These are phyloP conservation scores for Drymonia ruficornis DNA, from an alignment of 2,888 invertebrate genomes.

Conservation along the genomic window DNA sequence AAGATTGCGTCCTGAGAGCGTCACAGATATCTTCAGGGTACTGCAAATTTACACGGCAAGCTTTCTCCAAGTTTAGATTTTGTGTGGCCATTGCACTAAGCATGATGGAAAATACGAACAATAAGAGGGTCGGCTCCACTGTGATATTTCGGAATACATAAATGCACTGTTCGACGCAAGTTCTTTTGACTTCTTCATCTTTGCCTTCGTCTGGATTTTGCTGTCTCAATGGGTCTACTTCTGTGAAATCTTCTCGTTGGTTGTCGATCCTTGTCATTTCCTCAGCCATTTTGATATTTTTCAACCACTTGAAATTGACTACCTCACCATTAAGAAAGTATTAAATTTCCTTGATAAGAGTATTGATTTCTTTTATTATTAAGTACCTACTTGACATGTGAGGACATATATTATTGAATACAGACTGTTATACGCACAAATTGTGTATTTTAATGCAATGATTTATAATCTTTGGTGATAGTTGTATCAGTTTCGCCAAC, in stretches of 20 bases:
- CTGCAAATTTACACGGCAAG: slow-evolving; percentile 91
- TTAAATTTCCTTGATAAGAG: no score
- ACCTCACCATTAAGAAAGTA: no score
- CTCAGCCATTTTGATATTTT: slow-evolving; percentile 22
- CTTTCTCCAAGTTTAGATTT: slow-evolving; percentile 92
- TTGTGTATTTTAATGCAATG: no score
- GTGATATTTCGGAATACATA: slow-evolving; percentile 54
- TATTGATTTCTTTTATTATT: no score
- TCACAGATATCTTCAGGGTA: slow-evolving; percentile 89
- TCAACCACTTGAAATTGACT: slow-evolving; percentile 11
- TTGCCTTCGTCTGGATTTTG: slow-evolving; percentile 14
- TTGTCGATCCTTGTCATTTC: slow-evolving; percentile 9
- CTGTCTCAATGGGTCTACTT: slow-evolving; percentile 29
- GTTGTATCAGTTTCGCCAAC: no score
- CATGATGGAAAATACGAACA: slow-evolving; percentile 58
- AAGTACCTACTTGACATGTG: no score
- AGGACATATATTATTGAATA: no score
- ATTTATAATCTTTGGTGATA: no score
- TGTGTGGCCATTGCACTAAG: slow-evolving; percentile 89
- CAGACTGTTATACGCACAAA: no score
- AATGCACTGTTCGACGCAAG: slow-evolving; percentile 41
- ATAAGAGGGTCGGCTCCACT: slow-evolving; percentile 62
- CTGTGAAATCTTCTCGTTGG: slow-evolving; percentile 22
- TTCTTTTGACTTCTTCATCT: slow-evolving; percentile 29
- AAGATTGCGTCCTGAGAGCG: slow-evolving; percentile 87